Conservation (phyloP, 2,888 invertebrate species). For the Polyommatus icarus region DNA sequence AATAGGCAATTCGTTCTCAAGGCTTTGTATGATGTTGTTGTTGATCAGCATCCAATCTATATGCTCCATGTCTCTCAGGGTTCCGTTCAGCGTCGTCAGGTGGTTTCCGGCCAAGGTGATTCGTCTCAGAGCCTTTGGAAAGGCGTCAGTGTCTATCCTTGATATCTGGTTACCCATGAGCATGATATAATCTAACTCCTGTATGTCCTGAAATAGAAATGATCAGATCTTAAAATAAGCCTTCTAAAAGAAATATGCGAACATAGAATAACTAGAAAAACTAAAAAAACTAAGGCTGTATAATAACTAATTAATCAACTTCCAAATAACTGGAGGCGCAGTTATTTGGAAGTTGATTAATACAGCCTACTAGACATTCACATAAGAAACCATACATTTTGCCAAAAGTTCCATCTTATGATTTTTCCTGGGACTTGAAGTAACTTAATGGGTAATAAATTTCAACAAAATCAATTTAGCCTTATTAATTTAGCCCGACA, state of each 20-base stretch:
- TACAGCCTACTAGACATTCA: no score
- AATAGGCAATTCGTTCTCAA: slow-evolving; percentile 88
- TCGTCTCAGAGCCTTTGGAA: slow-evolving; percentile 85
- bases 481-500: no score
- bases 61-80: slow-evolving; percentile 85
- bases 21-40: slow-evolving; percentile 85
- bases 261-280: no score
- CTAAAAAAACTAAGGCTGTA: no score
- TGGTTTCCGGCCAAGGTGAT: slow-evolving; percentile 89
- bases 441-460: no score
- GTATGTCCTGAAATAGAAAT: slow-evolving; percentile 61
- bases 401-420: no score
- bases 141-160: slow-evolving; percentile 85
- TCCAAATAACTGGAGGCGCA: no score
- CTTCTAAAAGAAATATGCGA: background rate
- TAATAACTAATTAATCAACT: no score
- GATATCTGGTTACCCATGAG: slow-evolving; percentile 88
- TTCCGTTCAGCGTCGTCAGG: slow-evolving; percentile 86
- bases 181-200: slow-evolving; percentile 84
- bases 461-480: no score
- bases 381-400: no score
- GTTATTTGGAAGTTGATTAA: no score
- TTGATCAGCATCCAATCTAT: slow-evolving; percentile 90
- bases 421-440: no score
- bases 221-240: background rate